Evolutionary conservation across 2,797 vertebrate genomes (phyloP).

Genomic region (Xyrichtys novacula): DNA sequence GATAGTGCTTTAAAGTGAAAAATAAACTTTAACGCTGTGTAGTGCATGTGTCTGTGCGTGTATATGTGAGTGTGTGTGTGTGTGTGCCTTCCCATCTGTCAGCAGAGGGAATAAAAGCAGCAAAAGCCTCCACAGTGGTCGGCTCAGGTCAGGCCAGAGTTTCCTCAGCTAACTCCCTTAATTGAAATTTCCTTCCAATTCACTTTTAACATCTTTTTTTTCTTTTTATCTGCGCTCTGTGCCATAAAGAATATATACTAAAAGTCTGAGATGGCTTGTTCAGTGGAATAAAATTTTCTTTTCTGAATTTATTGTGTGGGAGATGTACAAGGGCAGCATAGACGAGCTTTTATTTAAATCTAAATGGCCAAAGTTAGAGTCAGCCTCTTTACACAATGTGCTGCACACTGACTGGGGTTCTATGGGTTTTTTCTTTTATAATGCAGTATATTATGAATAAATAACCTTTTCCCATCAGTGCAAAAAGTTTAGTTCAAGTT

Average conservation of each 20-base stretch:
- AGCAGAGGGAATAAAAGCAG: slow-evolving; percentile 21
- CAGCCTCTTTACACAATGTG: not conserved
- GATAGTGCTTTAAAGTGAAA: slow-evolving; percentile 9
- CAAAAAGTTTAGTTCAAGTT: not conserved
- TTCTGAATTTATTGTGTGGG: not conserved
- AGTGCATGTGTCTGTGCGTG: slow-evolving; percentile 1
- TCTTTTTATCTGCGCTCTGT: not conserved
- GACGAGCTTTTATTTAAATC: not conserved
- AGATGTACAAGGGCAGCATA: not conserved
- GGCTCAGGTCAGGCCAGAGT: slow-evolving; percentile 20
- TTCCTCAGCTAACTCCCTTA: slow-evolving; percentile 5
- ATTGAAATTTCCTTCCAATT: slow-evolving; percentile 13
- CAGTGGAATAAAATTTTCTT: not conserved
- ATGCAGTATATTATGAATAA: not conserved
- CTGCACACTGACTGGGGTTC: not conserved
- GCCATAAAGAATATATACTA: not conserved
- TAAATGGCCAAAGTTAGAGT: not conserved
- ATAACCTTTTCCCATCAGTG: not conserved
- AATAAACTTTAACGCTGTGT: slow-evolving; percentile 6
- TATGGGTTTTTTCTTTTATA: not conserved
- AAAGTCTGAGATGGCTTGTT: not conserved
- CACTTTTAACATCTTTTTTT: not conserved
- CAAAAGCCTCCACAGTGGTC: slow-evolving; percentile 3
- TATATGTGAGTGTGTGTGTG: slow-evolving; percentile 17
- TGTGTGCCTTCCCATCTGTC: slow-evolving; percentile 5